Evolutionary conservation across 2,797 vertebrate species (phyloP).

Genomic region (Microchirus variegatus): DNA sequence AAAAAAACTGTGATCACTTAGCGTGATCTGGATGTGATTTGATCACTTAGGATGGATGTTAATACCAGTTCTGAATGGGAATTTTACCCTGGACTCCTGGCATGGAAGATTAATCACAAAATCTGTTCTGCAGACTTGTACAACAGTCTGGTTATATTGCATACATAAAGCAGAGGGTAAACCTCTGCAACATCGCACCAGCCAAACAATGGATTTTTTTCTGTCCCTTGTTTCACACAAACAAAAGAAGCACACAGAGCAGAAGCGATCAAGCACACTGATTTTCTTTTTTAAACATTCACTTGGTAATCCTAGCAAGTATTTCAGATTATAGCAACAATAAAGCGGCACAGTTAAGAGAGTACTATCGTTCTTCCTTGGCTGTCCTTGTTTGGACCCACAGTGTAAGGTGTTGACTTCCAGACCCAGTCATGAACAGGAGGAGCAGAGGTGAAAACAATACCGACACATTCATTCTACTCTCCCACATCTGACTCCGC

Average conservation of each 20-base stretch:
- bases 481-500: constrained; percentile 9
- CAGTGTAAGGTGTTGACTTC: constrained; percentile 54
- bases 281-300: constrained; percentile 62
- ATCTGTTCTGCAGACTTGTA: constrained; percentile 13
- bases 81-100: constrained; percentile 36
- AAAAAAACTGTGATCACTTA: too few species aligned
- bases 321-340: constrained; percentile 47
- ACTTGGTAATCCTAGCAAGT: constrained; percentile 58
- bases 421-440: constrained; percentile 27
- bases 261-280: constrained; percentile 52
- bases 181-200: constrained; percentile 53
- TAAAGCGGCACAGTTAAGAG: constrained; percentile 43
- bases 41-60: too few species aligned
- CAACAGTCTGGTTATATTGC: constrained; percentile 66
- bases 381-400: constrained; percentile 53
- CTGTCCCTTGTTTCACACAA: constrained; percentile 40
- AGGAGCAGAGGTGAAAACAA: constrained; percentile 26
- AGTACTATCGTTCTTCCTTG: constrained; percentile 48
- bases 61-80: not conserved
- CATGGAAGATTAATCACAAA: constrained; percentile 22
- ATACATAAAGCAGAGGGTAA: constrained; percentile 56
- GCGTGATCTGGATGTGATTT: too few species aligned
- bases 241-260: constrained; percentile 43
- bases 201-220: constrained; percentile 74
- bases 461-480: constrained; percentile 2